Evolutionary conservation across 2,888 invertebrate species (phyloP), one percentile per base, ranked within the genome.

Genomic region (Apamea anceps): DNA sequence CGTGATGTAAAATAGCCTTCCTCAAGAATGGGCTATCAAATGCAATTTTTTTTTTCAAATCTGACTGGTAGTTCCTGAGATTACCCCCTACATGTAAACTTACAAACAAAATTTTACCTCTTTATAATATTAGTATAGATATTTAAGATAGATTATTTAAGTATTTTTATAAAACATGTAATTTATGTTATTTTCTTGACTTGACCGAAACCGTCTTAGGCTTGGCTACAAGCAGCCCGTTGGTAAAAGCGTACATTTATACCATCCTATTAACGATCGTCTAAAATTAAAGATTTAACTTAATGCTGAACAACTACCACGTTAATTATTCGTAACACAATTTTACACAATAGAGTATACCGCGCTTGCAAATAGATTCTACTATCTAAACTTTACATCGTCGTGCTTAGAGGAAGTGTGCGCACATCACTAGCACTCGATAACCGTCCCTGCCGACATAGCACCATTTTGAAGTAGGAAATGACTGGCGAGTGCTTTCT

Each of bases 401-500:
- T 37, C 37, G 21, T 12, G 57, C 13, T 45, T 51, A 45, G 25
- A 28, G 77, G 82, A 73, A 84, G 72, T 75, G 76, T 67, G 12
- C 15, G 77, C 75, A 85, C 86, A 82, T 80, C 83, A 85, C 78
- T 85, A 85, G 68, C 54, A 70, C n/a, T 76, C 65, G 65, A 71
- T 82, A 74, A 60, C 57, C 60, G 72, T 79, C 80, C 85, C 87
- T 77, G 72, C 72, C 68, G 67, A 72, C 75, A 77, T 83, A 86
- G 75, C 88, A 89, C 89, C 86, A 88, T 87, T 89, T 88, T 86
- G 80, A 80, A 91, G 86, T 88, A 90, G 93, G 93, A 92, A 93
- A 89, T 93, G 92, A 92, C 89, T 89, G 70, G 87, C 80, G 63
- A 90, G 88, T 87, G 86, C 77, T 90, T 84, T 87, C 85, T 51